phyloP scores from a whole-genome alignment of 2,888 invertebrate species.

The Deilephila elpenor region DNA sequence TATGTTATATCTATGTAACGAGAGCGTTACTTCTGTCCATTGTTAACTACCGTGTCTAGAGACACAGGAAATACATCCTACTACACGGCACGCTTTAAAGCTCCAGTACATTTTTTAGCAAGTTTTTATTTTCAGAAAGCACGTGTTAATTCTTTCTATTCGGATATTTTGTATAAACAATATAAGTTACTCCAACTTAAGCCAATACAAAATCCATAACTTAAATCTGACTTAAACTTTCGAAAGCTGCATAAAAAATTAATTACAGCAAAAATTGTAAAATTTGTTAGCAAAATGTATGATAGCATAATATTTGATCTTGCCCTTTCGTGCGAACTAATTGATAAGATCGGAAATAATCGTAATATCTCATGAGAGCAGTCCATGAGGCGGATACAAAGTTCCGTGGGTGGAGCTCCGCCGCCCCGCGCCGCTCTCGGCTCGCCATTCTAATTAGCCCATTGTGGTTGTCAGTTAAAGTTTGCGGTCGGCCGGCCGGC shows the following conservation, averaged over 20 bases:
- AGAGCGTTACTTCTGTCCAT: not conserved
- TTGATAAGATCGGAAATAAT: conserved; percentile 69
- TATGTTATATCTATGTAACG: conserved; percentile 6
- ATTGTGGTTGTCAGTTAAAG: conserved; percentile 79
- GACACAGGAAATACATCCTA: conserved; percentile 11
- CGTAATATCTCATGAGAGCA: conserved; percentile 66
- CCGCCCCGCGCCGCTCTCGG: conserved; percentile 65
- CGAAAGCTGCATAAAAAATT: not conserved
- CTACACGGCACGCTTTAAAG: not conserved
- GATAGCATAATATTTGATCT: conserved; percentile 31
- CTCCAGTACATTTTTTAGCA: not conserved
- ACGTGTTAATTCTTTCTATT: not conserved
- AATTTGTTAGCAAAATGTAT: not conserved
- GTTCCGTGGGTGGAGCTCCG: conserved; percentile 78
- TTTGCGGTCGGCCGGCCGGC: conserved; percentile 77
- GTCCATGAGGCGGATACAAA: conserved; percentile 79
- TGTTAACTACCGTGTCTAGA: not conserved
- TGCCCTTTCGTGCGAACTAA: conserved; percentile 47
- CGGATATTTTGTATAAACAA: not conserved
- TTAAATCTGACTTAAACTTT: not conserved
- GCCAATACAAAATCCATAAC: not conserved
- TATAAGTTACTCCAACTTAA: not conserved
- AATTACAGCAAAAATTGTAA: not conserved
- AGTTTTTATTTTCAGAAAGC: not conserved
- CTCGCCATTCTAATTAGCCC: conserved; percentile 83